These are phyloP conservation scores for Zygogramma bicolorata DNA, from an alignment of 2,888 invertebrate genomes.

Conservation along the genomic window DNA sequence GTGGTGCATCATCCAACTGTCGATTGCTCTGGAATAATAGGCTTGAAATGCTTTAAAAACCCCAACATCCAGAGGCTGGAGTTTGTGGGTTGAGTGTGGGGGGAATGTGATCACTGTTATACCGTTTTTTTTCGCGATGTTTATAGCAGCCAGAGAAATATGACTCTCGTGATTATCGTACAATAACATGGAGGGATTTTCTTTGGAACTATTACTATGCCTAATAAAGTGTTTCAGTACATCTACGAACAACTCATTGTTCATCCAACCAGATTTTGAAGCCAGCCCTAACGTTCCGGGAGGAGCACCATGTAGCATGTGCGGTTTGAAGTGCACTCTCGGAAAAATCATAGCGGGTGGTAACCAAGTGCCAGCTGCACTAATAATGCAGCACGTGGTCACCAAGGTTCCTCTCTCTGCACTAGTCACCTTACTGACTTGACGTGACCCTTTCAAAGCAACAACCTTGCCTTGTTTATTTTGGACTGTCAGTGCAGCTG, in stretches of 20 bases:
- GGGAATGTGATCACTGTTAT: slow-evolving; percentile 16
- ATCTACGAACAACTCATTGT: not conserved
- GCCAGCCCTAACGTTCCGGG: slow-evolving; percentile 16
- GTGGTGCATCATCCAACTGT: slow-evolving; percentile 57
- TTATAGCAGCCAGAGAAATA: not conserved
- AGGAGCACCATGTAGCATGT: slow-evolving; percentile 18
- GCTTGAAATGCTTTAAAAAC: slow-evolving; percentile 7
- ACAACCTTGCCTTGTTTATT: slow-evolving; percentile 5
- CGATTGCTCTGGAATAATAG: slow-evolving; percentile 40
- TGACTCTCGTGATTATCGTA: not conserved
- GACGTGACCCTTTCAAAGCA: slow-evolving; percentile 8
- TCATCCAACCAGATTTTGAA: not conserved
- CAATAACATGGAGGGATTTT: not conserved
- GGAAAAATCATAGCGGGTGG: slow-evolving; percentile 27
- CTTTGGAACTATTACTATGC: not conserved
- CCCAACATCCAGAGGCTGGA: slow-evolving; percentile 14
- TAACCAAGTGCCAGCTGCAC: slow-evolving; percentile 18
- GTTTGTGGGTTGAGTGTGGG: slow-evolving; percentile 11
- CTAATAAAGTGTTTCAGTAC: slow-evolving; percentile 10
- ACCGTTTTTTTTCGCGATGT: slow-evolving; percentile 10
- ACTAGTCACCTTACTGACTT: slow-evolving; percentile 18
- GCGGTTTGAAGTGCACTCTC: slow-evolving; percentile 6
- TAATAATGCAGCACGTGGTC: slow-evolving; percentile 19
- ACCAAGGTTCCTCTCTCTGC: slow-evolving; percentile 18
- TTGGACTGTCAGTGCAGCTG: slow-evolving; percentile 7